Conservation (phyloP, 2,797 vertebrate genomes). For the Melanotaenia maccullochi region DNA sequence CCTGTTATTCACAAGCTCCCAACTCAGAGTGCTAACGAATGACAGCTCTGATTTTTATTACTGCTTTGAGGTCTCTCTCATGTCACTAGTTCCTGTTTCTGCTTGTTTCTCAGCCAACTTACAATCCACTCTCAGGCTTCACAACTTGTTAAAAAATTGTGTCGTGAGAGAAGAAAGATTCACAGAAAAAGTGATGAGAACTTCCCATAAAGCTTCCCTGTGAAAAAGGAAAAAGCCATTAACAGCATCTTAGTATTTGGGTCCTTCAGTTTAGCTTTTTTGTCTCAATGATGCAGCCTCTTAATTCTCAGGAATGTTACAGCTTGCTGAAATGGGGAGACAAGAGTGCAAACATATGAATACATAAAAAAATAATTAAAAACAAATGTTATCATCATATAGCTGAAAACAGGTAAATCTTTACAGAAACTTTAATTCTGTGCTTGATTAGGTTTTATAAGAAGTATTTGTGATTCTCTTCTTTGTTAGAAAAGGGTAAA, state of each 20-base stretch:
- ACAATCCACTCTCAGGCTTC: conserved; percentile 34
- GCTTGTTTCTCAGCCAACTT: conserved; percentile 30
- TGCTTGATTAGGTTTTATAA: conserved; percentile 20
- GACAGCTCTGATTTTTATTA: conserved; percentile 72
- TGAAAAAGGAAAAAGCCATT: conserved; percentile 31
- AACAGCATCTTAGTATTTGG: conserved; percentile 31
- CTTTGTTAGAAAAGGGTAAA: conserved; percentile 15
- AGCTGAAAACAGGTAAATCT: not conserved
- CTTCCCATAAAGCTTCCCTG: conserved; percentile 19
- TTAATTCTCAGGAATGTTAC: conserved; percentile 18
- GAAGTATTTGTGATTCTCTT: conserved; percentile 1
- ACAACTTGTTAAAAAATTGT: conserved; percentile 44
- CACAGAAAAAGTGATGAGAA: conserved; percentile 43
- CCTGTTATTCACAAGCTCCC: conserved; percentile 63
- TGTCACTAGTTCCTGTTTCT: conserved; percentile 34
- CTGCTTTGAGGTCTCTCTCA: conserved; percentile 58
- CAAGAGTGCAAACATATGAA: not conserved
- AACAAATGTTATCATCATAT: conserved; percentile 2
- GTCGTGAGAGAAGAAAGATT: conserved; percentile 32
- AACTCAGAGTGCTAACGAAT: conserved; percentile 63
- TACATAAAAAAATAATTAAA: not conserved
- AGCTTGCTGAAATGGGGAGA: conserved; percentile 19
- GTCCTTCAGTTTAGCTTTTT: conserved; percentile 21
- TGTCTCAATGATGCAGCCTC: not conserved
- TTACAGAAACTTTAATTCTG: not conserved